phyloP scores from a whole-genome alignment of 1,140 invertebrate species.

The Drosophila arawakana region DNA sequence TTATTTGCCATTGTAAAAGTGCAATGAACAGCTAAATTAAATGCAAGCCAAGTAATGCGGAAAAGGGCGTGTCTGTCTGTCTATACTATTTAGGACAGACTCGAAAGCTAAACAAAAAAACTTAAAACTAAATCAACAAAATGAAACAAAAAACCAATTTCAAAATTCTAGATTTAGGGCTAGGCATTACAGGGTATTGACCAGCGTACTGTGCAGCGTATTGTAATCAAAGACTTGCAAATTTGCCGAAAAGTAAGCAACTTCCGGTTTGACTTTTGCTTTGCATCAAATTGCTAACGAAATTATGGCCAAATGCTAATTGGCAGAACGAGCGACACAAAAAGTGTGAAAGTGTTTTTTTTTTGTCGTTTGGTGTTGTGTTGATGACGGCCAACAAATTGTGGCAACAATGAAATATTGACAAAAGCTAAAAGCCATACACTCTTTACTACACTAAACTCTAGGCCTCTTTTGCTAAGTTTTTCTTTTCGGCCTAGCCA shows the following conservation, averaged over 20 bases:
- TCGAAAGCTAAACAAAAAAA: neutral
- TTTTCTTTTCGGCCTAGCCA: slow-evolving; percentile 30
- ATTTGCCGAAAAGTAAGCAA: slow-evolving; percentile 64
- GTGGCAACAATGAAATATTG: slow-evolving; percentile 69
- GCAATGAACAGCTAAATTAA: slow-evolving; percentile 79
- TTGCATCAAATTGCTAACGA: slow-evolving; percentile 40
- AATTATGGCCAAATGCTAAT: slow-evolving; percentile 71
- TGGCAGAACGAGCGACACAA: slow-evolving; percentile 62
- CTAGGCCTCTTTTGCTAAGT: slow-evolving; percentile 9
- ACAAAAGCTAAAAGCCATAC: slow-evolving; percentile 33
- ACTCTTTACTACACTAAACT: slow-evolving; percentile 1
- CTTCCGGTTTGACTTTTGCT: slow-evolving; percentile 57
- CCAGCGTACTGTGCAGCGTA: slow-evolving; percentile 1
- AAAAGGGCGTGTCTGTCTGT: slow-evolving; percentile 68
- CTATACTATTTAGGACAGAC: slow-evolving; percentile 56
- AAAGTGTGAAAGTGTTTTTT: slow-evolving; percentile 67
- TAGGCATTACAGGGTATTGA: slow-evolving; percentile 8
- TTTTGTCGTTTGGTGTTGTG: too few relatives aligned
- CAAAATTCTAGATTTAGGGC: slow-evolving; percentile 47
- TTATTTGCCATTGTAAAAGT: slow-evolving; percentile 70
- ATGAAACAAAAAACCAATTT: slow-evolving; percentile 4
- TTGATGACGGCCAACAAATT: slow-evolving; percentile 33
- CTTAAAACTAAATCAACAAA: slow-evolving; percentile 40
- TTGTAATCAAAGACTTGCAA: slow-evolving; percentile 73
- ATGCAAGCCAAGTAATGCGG: slow-evolving; percentile 76